Conservation (phyloP, 2,888 invertebrate species). For the Orthonychiurus folsomi region DNA sequence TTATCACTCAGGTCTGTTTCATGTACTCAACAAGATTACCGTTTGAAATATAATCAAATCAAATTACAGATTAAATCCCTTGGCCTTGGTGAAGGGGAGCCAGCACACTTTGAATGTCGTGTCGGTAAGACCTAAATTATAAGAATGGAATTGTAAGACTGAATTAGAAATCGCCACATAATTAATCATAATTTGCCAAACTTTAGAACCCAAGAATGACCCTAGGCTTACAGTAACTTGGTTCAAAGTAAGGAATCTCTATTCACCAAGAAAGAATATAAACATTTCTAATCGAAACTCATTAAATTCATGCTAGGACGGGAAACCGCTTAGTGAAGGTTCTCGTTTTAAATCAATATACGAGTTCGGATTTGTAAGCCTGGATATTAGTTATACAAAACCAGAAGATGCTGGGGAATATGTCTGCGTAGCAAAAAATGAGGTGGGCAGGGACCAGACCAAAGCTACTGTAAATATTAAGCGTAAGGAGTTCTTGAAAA, state of each 20-base stretch:
- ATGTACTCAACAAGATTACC: not conserved
- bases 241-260: conserved; percentile 77
- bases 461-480: conserved; percentile 76
- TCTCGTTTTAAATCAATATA: conserved; percentile 85
- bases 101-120: conserved; percentile 86
- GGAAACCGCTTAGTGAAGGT: conserved; percentile 75
- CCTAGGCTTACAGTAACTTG: conserved; percentile 55
- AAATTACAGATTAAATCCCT: conserved; percentile 61
- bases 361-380: conserved; percentile 86
- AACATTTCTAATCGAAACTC: too few species aligned
- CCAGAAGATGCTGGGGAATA: conserved; percentile 92
- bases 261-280: too few species aligned
- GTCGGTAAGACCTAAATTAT: conserved; percentile 63
- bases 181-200: conserved; percentile 7
- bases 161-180: not conserved
- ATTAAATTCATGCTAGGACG: too few species aligned
- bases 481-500: conserved; percentile 49
- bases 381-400: conserved; percentile 86
- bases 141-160: not conserved
- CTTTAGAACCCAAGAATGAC: conserved; percentile 79
- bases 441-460: conserved; percentile 82
- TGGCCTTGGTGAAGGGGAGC: conserved; percentile 82
- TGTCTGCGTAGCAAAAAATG: conserved; percentile 80
- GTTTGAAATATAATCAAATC: conserved; percentile 1
- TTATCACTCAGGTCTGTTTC: conserved; percentile 60